Conservation (phyloP, 2,797 vertebrate species). For the Spondyliosoma cantharus region DNA sequence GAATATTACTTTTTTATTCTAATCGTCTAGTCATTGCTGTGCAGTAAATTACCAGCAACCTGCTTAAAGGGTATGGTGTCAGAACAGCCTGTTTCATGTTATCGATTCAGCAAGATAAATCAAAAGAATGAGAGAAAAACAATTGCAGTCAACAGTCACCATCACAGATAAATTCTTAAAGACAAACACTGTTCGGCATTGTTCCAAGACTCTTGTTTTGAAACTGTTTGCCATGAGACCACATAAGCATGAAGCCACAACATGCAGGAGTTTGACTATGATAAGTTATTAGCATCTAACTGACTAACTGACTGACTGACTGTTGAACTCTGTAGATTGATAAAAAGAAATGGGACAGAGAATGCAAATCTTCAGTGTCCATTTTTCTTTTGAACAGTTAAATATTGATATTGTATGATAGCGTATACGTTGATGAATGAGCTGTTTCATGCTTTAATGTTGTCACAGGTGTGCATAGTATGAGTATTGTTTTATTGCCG, state of each 20-base stretch:
- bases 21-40: not conserved
- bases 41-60: slow-evolving; percentile 4
- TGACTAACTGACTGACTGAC: slow-evolving; percentile 40
- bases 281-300: slow-evolving; percentile 65
- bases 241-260: slow-evolving; percentile 39
- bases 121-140: slow-evolving; percentile 9
- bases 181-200: not conserved
- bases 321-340: slow-evolving; percentile 41
- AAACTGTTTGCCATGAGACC: slow-evolving; percentile 30
- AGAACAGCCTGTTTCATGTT: not conserved
- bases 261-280: slow-evolving; percentile 55
- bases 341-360: slow-evolving; percentile 9
- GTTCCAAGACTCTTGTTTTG: slow-evolving; percentile 17
- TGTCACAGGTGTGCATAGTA: too few species aligned
- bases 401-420: not conserved
- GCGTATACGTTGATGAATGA: not conserved
- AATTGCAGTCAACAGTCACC: not conserved
- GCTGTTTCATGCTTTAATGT: not conserved
- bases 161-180: not conserved
- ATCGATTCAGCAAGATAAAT: slow-evolving; percentile 1
- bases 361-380: not conserved
- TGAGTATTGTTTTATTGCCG: not conserved
- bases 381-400: not conserved
- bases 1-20: slow-evolving; percentile 3
- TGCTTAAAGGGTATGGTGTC: not conserved